Conservation (phyloP, 64 coral and sea anemone species). For the Dendronephthya gigantea region DNA sequence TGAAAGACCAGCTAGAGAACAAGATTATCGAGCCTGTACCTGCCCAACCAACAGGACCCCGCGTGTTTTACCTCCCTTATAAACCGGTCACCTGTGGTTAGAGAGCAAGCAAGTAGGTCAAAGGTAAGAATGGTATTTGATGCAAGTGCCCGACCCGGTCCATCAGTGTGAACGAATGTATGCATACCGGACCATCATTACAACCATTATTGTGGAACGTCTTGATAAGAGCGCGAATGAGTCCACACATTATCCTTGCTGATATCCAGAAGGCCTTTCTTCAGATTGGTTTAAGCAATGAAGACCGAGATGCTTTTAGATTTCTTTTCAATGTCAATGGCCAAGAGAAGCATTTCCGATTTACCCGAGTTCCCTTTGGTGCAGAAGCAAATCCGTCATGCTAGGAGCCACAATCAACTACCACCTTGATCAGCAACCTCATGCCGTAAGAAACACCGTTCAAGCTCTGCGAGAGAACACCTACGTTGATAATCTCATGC, state of each 20-base stretch:
- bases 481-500: not conserved
- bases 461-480: not conserved
- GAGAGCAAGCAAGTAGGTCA: slow-evolving; percentile 15
- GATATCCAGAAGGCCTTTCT: too few species aligned
- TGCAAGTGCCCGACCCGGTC: slow-evolving; percentile 20
- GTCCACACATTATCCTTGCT: too few species aligned
- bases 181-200: slow-evolving; percentile 28
- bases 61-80: slow-evolving; percentile 30
- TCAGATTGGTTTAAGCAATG: too few species aligned
- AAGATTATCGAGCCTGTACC: too few species aligned
- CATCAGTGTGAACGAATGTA: slow-evolving; percentile 36
- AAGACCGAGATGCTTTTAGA: slow-evolving; percentile 35
- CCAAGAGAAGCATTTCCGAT: slow-evolving; percentile 8
- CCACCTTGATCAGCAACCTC: not conserved
- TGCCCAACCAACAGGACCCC: not conserved
- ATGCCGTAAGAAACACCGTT: too few species aligned
- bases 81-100: slow-evolving; percentile 36
- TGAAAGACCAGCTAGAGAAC: too few species aligned
- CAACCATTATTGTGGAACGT: slow-evolving; percentile 39
- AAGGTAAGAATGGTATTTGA: slow-evolving; percentile 50
- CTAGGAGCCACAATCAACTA: not conserved
- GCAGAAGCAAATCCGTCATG: not conserved
- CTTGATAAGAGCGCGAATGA: not conserved
- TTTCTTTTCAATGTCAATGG: slow-evolving; percentile 30
- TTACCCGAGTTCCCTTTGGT: not conserved